Base-by-base conservation (phyloP, 2,113 vertebrate genomes). In the Motacilla tschutschensis region DNA sequence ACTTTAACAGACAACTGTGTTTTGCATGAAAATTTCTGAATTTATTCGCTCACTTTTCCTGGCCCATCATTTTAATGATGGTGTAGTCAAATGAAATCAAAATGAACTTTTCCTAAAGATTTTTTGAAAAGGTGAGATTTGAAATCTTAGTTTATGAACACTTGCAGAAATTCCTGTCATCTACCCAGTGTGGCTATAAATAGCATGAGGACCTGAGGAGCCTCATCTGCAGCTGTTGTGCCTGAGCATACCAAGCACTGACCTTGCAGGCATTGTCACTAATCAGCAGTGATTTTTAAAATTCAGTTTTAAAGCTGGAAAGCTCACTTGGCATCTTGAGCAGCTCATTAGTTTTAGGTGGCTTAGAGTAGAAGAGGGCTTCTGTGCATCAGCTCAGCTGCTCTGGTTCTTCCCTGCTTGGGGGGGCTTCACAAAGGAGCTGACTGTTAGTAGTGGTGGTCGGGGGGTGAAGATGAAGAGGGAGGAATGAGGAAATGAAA, bases 401-500 rank as follows among this genome's bases (percentile, higher is more conserved):
- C 75, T 76, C 47, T 81, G 79, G 31, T 50, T 54, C 28, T 71
- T 47, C 36, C 33, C 17, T 76, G 21, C 28, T 57, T 13, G 64
- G 17, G 38, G 54, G 63, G 67, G 14, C 22, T 73, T 38, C 51
- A 93, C 84, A 87, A 92, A 89, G 75, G 38, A 88, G 13, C 60
- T 86, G 41, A 74, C 64, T 94, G 92, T 93, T 88, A 50, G 40
- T 44, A 17, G 8, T 71, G 48, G 48, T 86, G 64, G 51, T 82
- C 0, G 0, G 51, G 62, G 47, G 16, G 14, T 0, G 1, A 78
- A 85, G 88, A 74, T 78, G 41, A 64, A 83, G 83, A 80, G 35
- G 43, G 35, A 70, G 70, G 79, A 89, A 85, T 77, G 83, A 88
- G 54, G 85, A 87, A 93, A 87, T 94, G 43, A 80, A 95, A 82